Conservation (phyloP, 2,888 invertebrate genomes). For the Sarcophaga variegata region DNA sequence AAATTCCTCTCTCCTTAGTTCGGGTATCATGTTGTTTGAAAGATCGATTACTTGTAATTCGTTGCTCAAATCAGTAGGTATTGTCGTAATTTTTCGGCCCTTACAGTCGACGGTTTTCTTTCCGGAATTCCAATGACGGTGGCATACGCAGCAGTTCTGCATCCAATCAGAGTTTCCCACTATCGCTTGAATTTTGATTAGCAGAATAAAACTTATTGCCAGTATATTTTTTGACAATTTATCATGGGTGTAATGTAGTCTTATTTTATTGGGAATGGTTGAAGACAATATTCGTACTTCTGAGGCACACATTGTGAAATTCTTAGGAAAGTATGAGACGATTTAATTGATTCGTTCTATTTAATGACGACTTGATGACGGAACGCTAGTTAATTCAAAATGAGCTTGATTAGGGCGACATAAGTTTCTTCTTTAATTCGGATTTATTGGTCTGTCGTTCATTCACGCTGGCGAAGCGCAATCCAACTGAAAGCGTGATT, state of each 20-base stretch:
- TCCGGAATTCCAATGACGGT: slow-evolving; percentile 93
- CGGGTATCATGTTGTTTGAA: slow-evolving; percentile 86
- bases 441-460: not conserved
- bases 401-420: slow-evolving; percentile 28
- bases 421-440: no score
- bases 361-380: not conserved
- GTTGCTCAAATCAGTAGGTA: slow-evolving; percentile 88
- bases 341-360: not conserved
- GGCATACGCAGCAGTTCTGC: slow-evolving; percentile 83
- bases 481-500: slow-evolving; percentile 44
- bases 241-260: slow-evolving; percentile 20
- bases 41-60: slow-evolving; percentile 89
- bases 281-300: not conserved
- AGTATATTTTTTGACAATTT: slow-evolving; percentile 44
- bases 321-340: not conserved
- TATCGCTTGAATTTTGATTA: slow-evolving; percentile 64
- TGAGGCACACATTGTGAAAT: slow-evolving; percentile 14
- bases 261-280: slow-evolving; percentile 22
- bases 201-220: slow-evolving; percentile 63
- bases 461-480: not conserved
- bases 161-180: slow-evolving; percentile 78
- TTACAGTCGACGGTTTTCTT: slow-evolving; percentile 92
- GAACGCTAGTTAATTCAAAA: slow-evolving; percentile 25
- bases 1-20: slow-evolving; percentile 87
- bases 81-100: slow-evolving; percentile 85